Evolutionary conservation across 92 coral and sea anemone species (phyloP), one percentile per base, ranked within the genome.

Genomic region (Heteractis magnifica): DNA sequence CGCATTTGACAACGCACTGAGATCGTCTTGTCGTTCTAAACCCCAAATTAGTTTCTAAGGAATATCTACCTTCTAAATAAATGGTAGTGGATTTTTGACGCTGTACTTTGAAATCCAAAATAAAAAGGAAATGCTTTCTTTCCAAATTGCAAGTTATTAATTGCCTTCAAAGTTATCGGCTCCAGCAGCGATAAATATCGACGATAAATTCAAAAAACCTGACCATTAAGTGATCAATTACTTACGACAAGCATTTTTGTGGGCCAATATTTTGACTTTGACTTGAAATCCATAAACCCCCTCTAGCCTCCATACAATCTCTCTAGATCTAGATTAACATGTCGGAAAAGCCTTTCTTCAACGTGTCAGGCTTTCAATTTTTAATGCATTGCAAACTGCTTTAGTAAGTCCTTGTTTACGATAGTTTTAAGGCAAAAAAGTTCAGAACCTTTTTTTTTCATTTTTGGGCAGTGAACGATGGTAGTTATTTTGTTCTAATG

Each of bases 81-180:
- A 62, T n/a, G 6, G 8, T n/a, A 62, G 70, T 62, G 23, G 20
- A 18, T 9, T 62, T 62, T 62, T 62, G 23, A 62, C 44, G 26
- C 70, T 20, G 23, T 62, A 18, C 8, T 18, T 6, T 18, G 12
- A 10, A 18, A 12, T 10, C 26, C 26, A 62, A 18, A 62, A 20
- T 6, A 62, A 20, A 6, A 13, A 13, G 10, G 21, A 62, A 62
- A 62, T n/a, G 4, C 8, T 62, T 18, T n/a, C 20, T 10, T 10
- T 34, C n/a, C 70, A 10, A 62, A 9, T 62, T 62, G 18, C 3
- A 18, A 62, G 70, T 62, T 62, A 62, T 62, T 62, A 10, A 62
- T 62, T 62, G 70, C 70, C 70, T 62, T 62, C 70, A 62, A n/a
- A 62, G 70, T 18, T 62, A 62, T 62, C 70, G 18, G 44, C 44